Percentiles rank a stretch among this genome's conserved stretches.
These are phyloP conservation scores for Rhopalosiphum maidis DNA, from an alignment of 1,140 invertebrate genomes.

Conservation along the genomic window DNA sequence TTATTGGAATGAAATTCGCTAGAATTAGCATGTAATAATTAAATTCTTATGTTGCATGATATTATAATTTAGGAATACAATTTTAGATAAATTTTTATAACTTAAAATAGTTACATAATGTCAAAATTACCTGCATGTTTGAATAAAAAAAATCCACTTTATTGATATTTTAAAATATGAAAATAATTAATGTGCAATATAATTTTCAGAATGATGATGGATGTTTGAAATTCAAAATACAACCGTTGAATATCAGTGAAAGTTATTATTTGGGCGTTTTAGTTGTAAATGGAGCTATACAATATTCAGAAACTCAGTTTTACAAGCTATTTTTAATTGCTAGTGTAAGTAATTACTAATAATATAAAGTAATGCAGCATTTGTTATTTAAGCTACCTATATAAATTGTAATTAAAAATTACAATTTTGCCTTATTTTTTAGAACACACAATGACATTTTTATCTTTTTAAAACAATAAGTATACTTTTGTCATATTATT, in stretches of 20 bases:
- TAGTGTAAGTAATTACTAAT: constrained; percentile 67
- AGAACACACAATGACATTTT: neutral
- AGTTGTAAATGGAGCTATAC: constrained; percentile 70
- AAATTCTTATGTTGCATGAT: neutral
- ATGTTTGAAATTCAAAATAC: constrained; percentile 75
- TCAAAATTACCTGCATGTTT: neutral
- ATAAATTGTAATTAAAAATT: neutral
- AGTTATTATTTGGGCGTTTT: constrained; percentile 71
- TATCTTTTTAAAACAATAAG: too few species aligned
- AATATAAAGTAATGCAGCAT: neutral
- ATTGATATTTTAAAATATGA: neutral
- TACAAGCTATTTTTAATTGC: constrained; percentile 76
- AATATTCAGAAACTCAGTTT: constrained; percentile 77
- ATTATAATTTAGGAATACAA: neutral
- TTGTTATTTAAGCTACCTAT: neutral
- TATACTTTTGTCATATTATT: neutral
- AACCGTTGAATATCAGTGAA: constrained; percentile 70
- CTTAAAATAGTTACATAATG: neutral
- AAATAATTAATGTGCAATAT: constrained; percentile 37
- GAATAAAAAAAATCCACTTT: neutral
- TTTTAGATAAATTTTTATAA: neutral
- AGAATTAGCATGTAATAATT: neutral
- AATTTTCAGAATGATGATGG: constrained; percentile 71
- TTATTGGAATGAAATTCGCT: neutral
- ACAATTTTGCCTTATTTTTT: neutral